These are phyloP conservation scores for Irena cyanogastra DNA, from an alignment of 2,113 vertebrate species.

Conservation along the genomic window DNA sequence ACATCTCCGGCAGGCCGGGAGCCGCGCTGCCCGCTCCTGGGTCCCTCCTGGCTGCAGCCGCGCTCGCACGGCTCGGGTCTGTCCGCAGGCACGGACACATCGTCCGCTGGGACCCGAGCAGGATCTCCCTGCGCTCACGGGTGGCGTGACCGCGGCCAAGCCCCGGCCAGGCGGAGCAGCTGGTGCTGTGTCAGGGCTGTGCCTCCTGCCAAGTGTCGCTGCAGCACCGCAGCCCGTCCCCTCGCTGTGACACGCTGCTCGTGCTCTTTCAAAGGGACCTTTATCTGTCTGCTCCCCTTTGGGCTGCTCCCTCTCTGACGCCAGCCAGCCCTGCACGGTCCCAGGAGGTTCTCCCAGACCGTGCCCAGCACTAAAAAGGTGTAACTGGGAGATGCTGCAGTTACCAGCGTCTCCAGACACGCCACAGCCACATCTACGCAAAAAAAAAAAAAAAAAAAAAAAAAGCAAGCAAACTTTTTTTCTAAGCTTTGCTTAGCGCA, in stretches of 20 bases:
- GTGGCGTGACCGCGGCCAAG: accelerated
- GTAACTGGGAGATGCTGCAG: background rate
- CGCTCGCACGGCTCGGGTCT: accelerated
- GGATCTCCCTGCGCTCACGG: background rate
- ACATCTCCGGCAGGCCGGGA: background rate
- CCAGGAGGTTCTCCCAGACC: background rate
- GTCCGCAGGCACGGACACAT: background rate
- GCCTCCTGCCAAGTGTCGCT: background rate
- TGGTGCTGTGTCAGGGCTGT: background rate
- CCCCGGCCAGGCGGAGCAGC: background rate
- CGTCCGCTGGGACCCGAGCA: background rate
- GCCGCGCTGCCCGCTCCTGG: background rate
- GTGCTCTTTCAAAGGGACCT: background rate
- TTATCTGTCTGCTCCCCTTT: background rate
- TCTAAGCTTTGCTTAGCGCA: background rate
- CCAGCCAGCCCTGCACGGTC: background rate
- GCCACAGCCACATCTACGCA: background rate
- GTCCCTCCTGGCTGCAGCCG: background rate
- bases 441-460: background rate
- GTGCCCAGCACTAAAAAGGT: background rate
- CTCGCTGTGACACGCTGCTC: background rate
- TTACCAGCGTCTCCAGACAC: background rate
- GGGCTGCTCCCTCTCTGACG: background rate
- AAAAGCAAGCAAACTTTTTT: background rate
- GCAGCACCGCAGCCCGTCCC: background rate